phyloP scores from a whole-genome alignment of 2,797 vertebrate genomes.

The Helarctos malayanus region DNA sequence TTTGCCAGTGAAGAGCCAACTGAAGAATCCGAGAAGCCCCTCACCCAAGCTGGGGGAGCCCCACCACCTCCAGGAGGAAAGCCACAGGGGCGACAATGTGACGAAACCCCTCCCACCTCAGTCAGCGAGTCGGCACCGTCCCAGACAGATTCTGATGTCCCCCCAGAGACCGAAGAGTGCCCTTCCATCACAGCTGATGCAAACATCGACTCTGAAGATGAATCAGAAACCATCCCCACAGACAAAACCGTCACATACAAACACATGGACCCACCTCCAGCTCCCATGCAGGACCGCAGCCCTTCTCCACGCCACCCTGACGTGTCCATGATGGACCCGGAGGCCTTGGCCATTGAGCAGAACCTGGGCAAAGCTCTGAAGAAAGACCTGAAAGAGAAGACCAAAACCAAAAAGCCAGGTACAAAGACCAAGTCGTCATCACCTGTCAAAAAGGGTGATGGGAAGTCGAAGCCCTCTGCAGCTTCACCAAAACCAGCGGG shows the following conservation, averaged over 20 bases:
- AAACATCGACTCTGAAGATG: conserved; percentile 99
- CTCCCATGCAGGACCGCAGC: conserved; percentile 93
- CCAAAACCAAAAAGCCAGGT: conserved; percentile 95
- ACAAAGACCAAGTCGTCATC: conserved; percentile 95
- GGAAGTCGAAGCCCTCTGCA: conserved; percentile 90
- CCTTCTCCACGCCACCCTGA: conserved; percentile 96
- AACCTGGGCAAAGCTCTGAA: conserved; percentile 94
- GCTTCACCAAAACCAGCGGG: conserved; percentile 92
- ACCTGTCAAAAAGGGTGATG: conserved; percentile 94
- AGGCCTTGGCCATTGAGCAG: conserved; percentile 94
- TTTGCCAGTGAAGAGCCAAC: conserved; percentile 94
- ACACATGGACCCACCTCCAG: conserved; percentile 95
- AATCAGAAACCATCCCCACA: conserved; percentile 98
- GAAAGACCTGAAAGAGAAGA: conserved; percentile 94
- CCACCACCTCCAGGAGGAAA: conserved; percentile 95
- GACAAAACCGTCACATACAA: conserved; percentile 97
- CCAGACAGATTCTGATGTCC: conserved; percentile 98
- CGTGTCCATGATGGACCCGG: conserved; percentile 98
- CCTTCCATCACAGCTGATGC: conserved; percentile 99
- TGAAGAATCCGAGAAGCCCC: conserved; percentile 92
- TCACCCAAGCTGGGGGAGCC: conserved; percentile 92
- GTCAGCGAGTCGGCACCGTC: conserved; percentile 97
- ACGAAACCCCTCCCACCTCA: conserved; percentile 98
- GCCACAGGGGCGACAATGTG: conserved; percentile 94
- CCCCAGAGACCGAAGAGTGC: conserved; percentile 98